These are phyloP conservation scores for Pseudorasbora parva DNA, from an alignment of 2,113 vertebrate species.

Conservation along the genomic window DNA sequence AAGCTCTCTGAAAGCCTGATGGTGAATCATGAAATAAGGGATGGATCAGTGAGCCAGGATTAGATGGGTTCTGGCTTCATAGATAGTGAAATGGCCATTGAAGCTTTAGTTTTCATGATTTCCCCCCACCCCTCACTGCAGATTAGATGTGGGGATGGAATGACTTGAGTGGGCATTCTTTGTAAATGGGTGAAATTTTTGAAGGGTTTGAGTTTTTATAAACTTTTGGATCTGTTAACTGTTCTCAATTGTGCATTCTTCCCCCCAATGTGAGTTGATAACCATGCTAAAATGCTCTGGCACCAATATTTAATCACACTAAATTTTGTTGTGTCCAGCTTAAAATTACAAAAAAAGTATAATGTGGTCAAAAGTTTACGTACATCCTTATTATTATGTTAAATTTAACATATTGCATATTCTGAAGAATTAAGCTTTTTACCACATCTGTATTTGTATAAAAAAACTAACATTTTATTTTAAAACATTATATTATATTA, in stretches of 20 bases:
- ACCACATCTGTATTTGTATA: not conserved
- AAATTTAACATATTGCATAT: not conserved
- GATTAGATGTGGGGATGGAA: slow-evolving; percentile 3
- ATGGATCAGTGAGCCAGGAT: slow-evolving; percentile 39
- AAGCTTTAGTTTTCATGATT: slow-evolving; percentile 2
- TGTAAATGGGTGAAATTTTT: not conserved
- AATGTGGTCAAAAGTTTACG: not conserved
- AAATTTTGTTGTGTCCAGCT: too few species aligned
- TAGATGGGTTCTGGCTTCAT: slow-evolving; percentile 39
- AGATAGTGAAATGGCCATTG: not conserved
- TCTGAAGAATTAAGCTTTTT: too few species aligned
- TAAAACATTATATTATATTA: too few species aligned
- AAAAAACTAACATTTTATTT: too few species aligned
- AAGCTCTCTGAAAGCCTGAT: slow-evolving; percentile 46
- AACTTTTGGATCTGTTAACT: too few species aligned
- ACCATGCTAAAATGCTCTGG: not conserved
- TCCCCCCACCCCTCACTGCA: not conserved
- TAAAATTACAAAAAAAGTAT: too few species aligned
- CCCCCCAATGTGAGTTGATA: not conserved
- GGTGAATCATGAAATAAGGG: slow-evolving; percentile 40
- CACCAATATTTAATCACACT: too few species aligned
- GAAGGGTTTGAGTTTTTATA: not conserved
- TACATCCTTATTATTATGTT: not conserved
- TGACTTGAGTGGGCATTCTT: not conserved
- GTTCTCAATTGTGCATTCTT: not conserved